Conservation (phyloP, 2,113 vertebrate species). For the Terrapene triunguis region DNA sequence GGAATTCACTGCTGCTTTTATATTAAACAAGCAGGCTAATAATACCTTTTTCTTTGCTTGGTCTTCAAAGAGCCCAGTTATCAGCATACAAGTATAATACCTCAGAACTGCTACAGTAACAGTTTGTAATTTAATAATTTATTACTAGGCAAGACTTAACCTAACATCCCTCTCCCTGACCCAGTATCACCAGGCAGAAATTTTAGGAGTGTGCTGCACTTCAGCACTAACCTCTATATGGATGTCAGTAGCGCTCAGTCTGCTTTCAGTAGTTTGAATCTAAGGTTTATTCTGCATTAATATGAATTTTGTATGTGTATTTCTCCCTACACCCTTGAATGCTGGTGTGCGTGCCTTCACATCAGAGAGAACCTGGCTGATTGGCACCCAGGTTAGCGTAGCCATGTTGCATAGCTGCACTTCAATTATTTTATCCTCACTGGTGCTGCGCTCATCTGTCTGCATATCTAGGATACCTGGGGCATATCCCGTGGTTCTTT, state of each 20-base stretch:
- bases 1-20: background rate
- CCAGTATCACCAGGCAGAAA: background rate
- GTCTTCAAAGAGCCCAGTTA: background rate
- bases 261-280: background rate
- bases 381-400: background rate
- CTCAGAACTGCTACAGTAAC: background rate
- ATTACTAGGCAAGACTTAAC: background rate
- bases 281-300: background rate
- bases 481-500: background rate
- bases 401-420: background rate
- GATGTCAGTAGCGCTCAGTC: background rate
- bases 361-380: background rate
- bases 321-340: background rate
- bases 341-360: background rate
- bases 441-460: background rate
- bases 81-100: background rate
- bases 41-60: background rate
- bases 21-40: background rate
- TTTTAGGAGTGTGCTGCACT: background rate
- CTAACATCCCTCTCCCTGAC: background rate
- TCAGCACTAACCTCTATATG: background rate
- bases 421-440: background rate
- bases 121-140: background rate
- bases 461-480: background rate
- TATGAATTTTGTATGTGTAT: background rate